Percentiles rank a stretch among this genome's conserved stretches.
phyloP scores from a whole-genome alignment of 2,113 vertebrate genomes.

The Brienomyrus brachyistius region DNA sequence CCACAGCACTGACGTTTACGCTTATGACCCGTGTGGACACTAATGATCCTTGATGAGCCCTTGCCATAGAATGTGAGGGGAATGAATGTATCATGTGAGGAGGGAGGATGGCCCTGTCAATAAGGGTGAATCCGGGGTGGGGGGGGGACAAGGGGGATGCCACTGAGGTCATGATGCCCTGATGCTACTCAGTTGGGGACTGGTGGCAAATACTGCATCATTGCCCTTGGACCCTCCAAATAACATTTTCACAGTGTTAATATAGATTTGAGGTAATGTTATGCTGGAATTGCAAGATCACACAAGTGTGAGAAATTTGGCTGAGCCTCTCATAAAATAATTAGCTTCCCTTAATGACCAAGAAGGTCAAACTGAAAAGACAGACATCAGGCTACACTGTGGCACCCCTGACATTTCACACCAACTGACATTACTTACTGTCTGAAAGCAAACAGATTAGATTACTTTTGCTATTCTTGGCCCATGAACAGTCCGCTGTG shows the following conservation, averaged over 20 bases:
- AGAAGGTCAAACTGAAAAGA: background rate
- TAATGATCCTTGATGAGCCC: background rate
- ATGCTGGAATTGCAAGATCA: background rate
- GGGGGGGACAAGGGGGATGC: background rate
- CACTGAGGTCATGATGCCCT: background rate
- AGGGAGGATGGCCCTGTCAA: background rate
- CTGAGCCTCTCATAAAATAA: background rate
- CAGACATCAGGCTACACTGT: background rate
- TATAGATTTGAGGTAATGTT: background rate
- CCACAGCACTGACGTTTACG: background rate
- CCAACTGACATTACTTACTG: constrained; percentile 12
- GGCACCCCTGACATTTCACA: background rate
- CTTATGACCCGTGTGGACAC: background rate
- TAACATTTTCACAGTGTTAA: background rate
- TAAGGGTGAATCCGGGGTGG: background rate
- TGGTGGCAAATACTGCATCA: background rate
- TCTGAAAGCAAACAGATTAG: constrained; percentile 7
- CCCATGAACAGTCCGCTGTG: background rate
- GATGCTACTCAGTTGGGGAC: background rate
- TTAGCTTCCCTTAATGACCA: background rate
- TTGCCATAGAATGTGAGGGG: background rate
- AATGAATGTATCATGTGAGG: background rate
- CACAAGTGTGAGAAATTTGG: background rate
- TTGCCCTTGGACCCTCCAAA: background rate
- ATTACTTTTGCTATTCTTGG: background rate